Conservation (phyloP, 2,797 vertebrate genomes). For the Cottoperca gobio region DNA sequence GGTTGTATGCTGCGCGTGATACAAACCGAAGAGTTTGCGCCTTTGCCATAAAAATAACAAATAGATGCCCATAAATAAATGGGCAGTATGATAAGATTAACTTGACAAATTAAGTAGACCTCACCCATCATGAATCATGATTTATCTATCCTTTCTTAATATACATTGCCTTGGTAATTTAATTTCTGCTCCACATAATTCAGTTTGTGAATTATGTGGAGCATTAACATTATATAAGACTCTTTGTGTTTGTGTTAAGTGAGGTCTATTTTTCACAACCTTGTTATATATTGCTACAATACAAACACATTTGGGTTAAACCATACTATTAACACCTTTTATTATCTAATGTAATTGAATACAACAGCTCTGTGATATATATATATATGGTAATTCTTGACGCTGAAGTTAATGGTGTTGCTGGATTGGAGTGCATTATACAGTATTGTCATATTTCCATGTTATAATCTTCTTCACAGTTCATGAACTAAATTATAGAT, state of each 20-base stretch:
- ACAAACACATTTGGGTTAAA: conserved; percentile 6
- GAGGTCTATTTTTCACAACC: neutral
- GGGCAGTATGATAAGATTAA: conserved; percentile 18
- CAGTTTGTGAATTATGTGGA: conserved; percentile 15
- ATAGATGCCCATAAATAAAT: too few relatives aligned
- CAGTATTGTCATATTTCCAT: neutral
- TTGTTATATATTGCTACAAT: neutral
- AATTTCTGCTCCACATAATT: conserved; percentile 17
- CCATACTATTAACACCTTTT: neutral
- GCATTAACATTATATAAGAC: conserved; percentile 23
- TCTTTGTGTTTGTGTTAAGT: conserved; percentile 4
- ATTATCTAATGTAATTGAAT: neutral
- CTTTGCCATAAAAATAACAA: too few relatives aligned
- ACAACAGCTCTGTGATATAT: neutral
- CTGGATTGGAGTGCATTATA: neutral
- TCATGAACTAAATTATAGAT: neutral
- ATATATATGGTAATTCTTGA: neutral
- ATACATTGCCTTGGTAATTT: conserved; percentile 10
- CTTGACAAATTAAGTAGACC: conserved; percentile 1
- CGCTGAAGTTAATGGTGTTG: neutral
- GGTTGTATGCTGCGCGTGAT: neutral
- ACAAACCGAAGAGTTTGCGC: too few relatives aligned
- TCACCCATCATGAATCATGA: conserved; percentile 6
- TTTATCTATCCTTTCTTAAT: conserved; percentile 13
- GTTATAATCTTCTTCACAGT: too few relatives aligned